phyloP scores from a whole-genome alignment of 2,113 vertebrate species.

The Ciconia boyciana region DNA sequence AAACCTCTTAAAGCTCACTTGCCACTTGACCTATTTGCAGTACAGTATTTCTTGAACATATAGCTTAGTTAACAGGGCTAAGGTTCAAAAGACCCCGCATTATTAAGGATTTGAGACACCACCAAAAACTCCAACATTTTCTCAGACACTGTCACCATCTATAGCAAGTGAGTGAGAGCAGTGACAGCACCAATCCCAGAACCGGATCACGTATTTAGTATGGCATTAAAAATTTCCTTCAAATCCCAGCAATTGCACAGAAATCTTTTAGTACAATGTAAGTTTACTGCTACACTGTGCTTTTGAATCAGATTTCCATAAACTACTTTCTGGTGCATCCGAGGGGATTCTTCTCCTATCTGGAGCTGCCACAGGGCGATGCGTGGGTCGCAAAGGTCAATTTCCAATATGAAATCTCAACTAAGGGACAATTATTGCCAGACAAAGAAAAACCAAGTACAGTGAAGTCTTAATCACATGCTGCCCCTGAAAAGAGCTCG shows the following conservation, averaged over 20 bases:
- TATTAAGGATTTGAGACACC: background rate
- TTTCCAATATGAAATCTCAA: background rate
- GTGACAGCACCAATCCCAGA: background rate
- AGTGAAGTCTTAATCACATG: background rate
- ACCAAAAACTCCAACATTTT: background rate
- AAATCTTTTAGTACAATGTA: background rate
- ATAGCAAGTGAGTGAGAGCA: accelerated
- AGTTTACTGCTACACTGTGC: background rate
- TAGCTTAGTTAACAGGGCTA: background rate
- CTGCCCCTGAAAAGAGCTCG: background rate
- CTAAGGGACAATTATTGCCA: background rate
- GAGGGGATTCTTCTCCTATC: background rate
- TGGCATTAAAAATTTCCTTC: background rate
- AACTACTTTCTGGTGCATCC: background rate
- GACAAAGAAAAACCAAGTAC: constrained; percentile 28
- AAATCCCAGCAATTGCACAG: background rate
- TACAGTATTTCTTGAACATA: background rate
- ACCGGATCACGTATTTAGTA: accelerated
- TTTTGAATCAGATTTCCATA: background rate
- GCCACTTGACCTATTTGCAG: background rate
- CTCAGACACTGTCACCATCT: background rate
- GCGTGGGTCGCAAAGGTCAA: background rate
- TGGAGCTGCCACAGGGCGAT: background rate
- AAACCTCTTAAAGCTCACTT: background rate
- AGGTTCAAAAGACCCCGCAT: background rate